phyloP scores from a whole-genome alignment of 2,113 vertebrate genomes.

The Proterorhinus semilunaris region DNA sequence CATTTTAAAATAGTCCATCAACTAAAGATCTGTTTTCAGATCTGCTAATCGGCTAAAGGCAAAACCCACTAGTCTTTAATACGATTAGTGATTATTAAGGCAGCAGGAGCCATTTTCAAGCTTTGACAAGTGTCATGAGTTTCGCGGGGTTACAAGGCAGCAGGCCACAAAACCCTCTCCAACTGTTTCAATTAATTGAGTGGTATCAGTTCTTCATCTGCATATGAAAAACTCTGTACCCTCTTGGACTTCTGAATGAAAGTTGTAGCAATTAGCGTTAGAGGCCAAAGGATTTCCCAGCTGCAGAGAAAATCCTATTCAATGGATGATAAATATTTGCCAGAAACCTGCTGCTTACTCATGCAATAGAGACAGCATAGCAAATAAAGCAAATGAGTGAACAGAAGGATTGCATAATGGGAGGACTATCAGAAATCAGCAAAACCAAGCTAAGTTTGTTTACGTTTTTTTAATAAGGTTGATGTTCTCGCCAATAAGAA shows the following conservation, averaged over 20 bases:
- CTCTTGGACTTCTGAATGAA: constrained; percentile 38
- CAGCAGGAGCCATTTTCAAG: constrained; percentile 48
- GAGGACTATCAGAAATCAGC: background rate
- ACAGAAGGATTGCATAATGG: background rate
- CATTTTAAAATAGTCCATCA: background rate
- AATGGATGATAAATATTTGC: constrained; percentile 34
- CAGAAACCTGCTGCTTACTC: background rate
- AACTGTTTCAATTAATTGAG: constrained; percentile 68
- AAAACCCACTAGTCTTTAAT: constrained; percentile 60
- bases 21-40: constrained; percentile 34
- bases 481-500: background rate
- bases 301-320: constrained; percentile 21
- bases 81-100: constrained; percentile 52
- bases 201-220: constrained; percentile 69
- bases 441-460: background rate
- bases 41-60: constrained; percentile 41
- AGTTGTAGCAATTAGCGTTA: constrained; percentile 62
- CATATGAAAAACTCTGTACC: constrained; percentile 63
- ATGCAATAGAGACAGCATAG: background rate
- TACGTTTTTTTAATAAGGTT: no score
- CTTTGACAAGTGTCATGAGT: constrained; percentile 62
- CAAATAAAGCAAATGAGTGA: constrained; percentile 12
- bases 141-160: constrained; percentile 38
- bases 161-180: constrained; percentile 56
- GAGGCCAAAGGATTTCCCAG: constrained; percentile 40